Evolutionary conservation across 2,797 vertebrate genomes (phyloP).

Genomic region (Hemibagrus guttatus): DNA sequence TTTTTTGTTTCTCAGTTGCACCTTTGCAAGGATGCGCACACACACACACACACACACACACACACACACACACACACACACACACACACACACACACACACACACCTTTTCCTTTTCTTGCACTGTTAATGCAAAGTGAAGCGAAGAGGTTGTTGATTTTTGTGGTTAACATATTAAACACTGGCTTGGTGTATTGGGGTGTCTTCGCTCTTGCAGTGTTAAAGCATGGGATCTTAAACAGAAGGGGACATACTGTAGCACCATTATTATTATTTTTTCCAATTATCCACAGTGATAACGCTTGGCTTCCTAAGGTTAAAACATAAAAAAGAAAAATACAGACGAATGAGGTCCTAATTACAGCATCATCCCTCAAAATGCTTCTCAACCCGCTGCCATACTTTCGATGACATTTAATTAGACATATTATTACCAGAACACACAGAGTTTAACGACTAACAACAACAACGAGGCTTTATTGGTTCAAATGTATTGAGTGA

Average conservation of each 20-base stretch:
- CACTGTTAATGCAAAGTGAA: neutral
- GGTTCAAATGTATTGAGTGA: slow-evolving; percentile 23
- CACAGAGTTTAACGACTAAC: neutral
- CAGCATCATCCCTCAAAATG: slow-evolving; percentile 36
- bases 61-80: neutral
- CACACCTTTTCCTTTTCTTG: neutral
- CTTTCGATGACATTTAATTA: neutral
- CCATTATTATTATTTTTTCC: neutral
- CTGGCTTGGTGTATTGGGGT: slow-evolving; percentile 46
- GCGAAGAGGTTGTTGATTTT: slow-evolving; percentile 57
- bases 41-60: too few relatives aligned
- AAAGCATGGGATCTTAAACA: neutral
- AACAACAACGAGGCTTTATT: slow-evolving; percentile 34
- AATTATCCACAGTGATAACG: neutral
- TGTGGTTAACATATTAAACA: slow-evolving; percentile 76
- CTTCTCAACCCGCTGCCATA: neutral
- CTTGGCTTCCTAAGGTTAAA: neutral
- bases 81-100: too few relatives aligned
- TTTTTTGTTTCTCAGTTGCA: neutral
- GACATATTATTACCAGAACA: neutral
- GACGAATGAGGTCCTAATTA: slow-evolving; percentile 41
- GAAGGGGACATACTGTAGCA: neutral
- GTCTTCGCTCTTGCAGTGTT: neutral
- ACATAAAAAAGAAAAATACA: neutral
- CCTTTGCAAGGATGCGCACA: neutral